Base-by-base conservation (phyloP, 2,113 vertebrate species). In the Ornithorhynchus anatinus region DNA sequence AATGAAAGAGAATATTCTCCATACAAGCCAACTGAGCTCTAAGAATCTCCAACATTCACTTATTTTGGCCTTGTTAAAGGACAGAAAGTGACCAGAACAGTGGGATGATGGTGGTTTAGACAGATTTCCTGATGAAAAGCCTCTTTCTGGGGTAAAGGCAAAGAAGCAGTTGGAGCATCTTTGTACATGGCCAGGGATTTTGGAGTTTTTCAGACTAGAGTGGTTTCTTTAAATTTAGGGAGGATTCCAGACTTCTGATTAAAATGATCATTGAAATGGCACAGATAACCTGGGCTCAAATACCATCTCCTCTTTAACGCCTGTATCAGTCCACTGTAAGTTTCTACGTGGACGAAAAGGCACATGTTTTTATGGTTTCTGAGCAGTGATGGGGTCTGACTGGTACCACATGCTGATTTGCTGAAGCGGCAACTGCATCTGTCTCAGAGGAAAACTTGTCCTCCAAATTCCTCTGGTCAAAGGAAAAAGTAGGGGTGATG, bases 1-100 rank as follows among this genome's bases (percentile, higher is more conserved):
- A n/a, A 85, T 88, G 83, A 79, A 77, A 81, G 69, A 79, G 73
- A 85, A 85, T 61, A n/a, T 67, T 76, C 74, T 70, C 50, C 53
- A 36, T 5, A 48, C 82, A 51, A 72, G 70, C 72, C 70, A 50
- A 48, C 67, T 75, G 78, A 88, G 80, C 85, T 81, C 78, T 81
- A 64, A 80, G 60, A 73, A 70, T 64, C 80, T 80, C 81, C 81
- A 75, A 64, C n/a, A n/a, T n/a, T n/a, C n/a, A n/a, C n/a, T n/a
- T n/a, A n/a, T n/a, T n/a, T n/a, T 8, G 29, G 67, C 73, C 75
- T 72, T 60, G 63, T 75, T 73, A 53, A 84, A 73, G 80, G 79
- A 72, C 73, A 77, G 27, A 9, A 1, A 20, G 69, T 70, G 75
- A 58, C 69, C 67, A 77, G 75, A 64, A 69, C n/a, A 37, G 63